phyloP scores from a whole-genome alignment of 1,140 invertebrate genomes.

The Lasioglossum baleicum region DNA sequence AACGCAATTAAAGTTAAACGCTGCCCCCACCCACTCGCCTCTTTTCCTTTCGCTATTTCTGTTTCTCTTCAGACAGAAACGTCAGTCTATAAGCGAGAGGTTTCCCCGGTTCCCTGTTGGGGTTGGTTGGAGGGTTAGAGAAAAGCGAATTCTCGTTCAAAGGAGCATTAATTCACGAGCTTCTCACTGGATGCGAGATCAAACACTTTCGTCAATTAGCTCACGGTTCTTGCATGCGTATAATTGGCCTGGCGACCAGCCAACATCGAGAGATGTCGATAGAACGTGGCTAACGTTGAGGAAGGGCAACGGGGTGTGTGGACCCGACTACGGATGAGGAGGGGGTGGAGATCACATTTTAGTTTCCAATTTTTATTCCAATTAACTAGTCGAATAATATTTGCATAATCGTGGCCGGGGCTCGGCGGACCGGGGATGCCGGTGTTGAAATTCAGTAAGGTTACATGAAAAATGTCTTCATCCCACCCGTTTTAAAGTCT shows the following conservation, averaged over 20 bases:
- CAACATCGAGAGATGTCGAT: constrained; percentile 41
- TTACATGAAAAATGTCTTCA: constrained; percentile 8
- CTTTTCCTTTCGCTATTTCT: constrained; percentile 47
- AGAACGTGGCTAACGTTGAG: not conserved
- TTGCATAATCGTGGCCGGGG: not conserved
- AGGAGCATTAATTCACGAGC: constrained; percentile 71
- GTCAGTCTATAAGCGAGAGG: constrained; percentile 71
- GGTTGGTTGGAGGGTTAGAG: constrained; percentile 55
- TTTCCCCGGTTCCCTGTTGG: constrained; percentile 63
- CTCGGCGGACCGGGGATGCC: not conserved
- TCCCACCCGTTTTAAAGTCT: not conserved
- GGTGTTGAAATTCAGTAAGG: not conserved
- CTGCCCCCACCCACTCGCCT: constrained; percentile 29
- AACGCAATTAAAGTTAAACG: constrained; percentile 77
- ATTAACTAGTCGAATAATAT: not conserved
- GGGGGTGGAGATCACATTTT: not conserved
- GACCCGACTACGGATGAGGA: no score
- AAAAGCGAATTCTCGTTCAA: constrained; percentile 63
- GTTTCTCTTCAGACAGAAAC: constrained; percentile 60
- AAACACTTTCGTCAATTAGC: constrained; percentile 72
- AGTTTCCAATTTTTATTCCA: constrained; percentile 17
- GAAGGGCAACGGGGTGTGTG: no score
- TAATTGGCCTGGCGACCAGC: constrained; percentile 51
- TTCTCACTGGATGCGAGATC: constrained; percentile 68
- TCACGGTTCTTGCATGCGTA: constrained; percentile 58